Conservation (phyloP, 2,113 vertebrate genomes). For the Strigops habroptila region DNA sequence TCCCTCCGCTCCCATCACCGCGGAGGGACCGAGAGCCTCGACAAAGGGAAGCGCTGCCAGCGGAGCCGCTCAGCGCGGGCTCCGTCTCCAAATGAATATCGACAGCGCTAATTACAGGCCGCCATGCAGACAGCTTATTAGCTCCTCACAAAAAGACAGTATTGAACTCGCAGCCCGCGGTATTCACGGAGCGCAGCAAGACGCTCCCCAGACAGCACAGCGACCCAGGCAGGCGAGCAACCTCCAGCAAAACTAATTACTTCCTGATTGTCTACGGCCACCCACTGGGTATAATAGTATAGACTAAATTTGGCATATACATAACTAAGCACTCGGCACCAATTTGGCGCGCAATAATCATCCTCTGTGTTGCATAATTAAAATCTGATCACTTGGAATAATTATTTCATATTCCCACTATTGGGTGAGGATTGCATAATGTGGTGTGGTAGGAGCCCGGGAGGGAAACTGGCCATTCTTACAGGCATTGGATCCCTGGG, state of each 20-base stretch:
- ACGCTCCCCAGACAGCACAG: constrained; percentile 68
- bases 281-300: constrained; percentile 74
- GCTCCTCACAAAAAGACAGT: constrained; percentile 48
- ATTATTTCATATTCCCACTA: constrained; percentile 64
- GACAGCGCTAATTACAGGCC: constrained; percentile 64
- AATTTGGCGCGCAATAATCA: constrained; percentile 69
- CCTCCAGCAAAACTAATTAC: constrained; percentile 74
- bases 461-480: rapidly evolving
- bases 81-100: constrained; percentile 54
- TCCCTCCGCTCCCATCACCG: neutral
- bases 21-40: neutral
- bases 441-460: neutral
- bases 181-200: constrained; percentile 65
- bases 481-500: neutral
- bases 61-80: neutral
- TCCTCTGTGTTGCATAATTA: constrained; percentile 66
- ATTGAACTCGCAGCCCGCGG: constrained; percentile 30
- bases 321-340: constrained; percentile 67
- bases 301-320: constrained; percentile 71
- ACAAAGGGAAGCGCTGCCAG: neutral
- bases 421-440: constrained; percentile 33
- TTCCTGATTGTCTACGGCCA: constrained; percentile 76
- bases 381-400: constrained; percentile 68
- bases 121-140: constrained; percentile 61
- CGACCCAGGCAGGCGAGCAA: constrained; percentile 56